Base-by-base conservation (phyloP, 1,140 invertebrate species). In the Pogonomyrmex californicus region DNA sequence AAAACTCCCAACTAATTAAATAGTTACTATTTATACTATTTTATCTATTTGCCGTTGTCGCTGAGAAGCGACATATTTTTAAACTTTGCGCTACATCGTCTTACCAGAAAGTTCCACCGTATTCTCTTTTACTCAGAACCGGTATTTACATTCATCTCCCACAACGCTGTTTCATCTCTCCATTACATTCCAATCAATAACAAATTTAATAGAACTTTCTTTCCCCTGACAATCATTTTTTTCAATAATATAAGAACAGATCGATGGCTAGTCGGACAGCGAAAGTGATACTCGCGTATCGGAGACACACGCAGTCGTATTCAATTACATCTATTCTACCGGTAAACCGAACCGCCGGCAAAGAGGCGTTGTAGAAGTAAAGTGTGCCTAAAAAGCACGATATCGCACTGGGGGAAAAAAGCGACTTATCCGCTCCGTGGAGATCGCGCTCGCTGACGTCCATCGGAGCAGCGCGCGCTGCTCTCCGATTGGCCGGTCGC, bases 141-240 rank as follows among this genome's bases (percentile, higher is more conserved):
- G n/a, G 17, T n/a, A 65, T 56, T 2, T 73, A 56, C 23, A 56
- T 73, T 12, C 0, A 0, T 23, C 4, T 38, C 23, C 23, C 30
- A 23, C 12, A 23, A 9, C 0, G n/a, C 17, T 76, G 23, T 36
- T 76, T 44, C 33, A 14, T 1, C 9, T 58, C 4, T 41, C 4
- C 6, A 44, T 44, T 38, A 44, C 62, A 14, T 76, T 44, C 4
- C 41, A 47, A 77, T 77, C n/a, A 38, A 58, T 6, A 56, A n/a
- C 6, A 9, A 79, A 51, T 78, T 38, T 49, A 78, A 49, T 1
- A 14, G 1, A 78, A 23, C 77, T 79, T 68, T 77, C 73, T 65
- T 38, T 51, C 63, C 38, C 1, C 10, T 3, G 47, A 49, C 7
- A 68, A 62, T 44, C 3, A 36, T 54, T 36, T 47, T 44, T 77